These are phyloP conservation scores for Agriotes lineatus DNA, from an alignment of 2,888 invertebrate species.

Conservation along the genomic window DNA sequence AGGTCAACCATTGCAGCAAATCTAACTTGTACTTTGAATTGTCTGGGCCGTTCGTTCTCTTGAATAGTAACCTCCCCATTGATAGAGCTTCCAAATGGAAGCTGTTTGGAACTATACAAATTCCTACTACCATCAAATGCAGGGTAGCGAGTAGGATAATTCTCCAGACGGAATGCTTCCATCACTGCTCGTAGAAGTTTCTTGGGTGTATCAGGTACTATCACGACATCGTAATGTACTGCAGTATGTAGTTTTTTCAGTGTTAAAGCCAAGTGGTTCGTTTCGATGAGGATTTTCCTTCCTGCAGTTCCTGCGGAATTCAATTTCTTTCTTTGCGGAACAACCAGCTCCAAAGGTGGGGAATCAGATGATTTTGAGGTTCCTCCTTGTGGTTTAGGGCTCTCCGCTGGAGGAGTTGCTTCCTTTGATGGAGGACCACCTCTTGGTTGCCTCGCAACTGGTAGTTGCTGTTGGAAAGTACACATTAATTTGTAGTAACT, in stretches of 20 bases:
- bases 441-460: too few relatives aligned
- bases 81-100: slow-evolving; percentile 65
- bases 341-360: slow-evolving; percentile 1
- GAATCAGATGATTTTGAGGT: neutral
- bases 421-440: too few relatives aligned
- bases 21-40: slow-evolving; percentile 69
- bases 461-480: too few relatives aligned
- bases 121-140: slow-evolving; percentile 83
- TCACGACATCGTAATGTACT: slow-evolving; percentile 86
- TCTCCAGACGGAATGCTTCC: slow-evolving; percentile 45
- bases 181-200: slow-evolving; percentile 69
- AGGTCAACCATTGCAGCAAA: slow-evolving; percentile 71
- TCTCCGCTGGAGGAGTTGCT: neutral
- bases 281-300: slow-evolving; percentile 61
- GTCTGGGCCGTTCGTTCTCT: slow-evolving; percentile 47
- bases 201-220: slow-evolving; percentile 78
- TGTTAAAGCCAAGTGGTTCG: slow-evolving; percentile 75
- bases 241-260: slow-evolving; percentile 64
- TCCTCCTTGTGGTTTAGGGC: too few relatives aligned
- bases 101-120: slow-evolving; percentile 68
- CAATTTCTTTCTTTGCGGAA: slow-evolving; percentile 22
- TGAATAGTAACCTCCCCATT: slow-evolving; percentile 56
- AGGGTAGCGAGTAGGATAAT: slow-evolving; percentile 67
- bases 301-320: slow-evolving; percentile 63
- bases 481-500: too few relatives aligned